These are phyloP conservation scores for Ophion obscuratus DNA, from an alignment of 2,888 invertebrate genomes.

Conservation along the genomic window DNA sequence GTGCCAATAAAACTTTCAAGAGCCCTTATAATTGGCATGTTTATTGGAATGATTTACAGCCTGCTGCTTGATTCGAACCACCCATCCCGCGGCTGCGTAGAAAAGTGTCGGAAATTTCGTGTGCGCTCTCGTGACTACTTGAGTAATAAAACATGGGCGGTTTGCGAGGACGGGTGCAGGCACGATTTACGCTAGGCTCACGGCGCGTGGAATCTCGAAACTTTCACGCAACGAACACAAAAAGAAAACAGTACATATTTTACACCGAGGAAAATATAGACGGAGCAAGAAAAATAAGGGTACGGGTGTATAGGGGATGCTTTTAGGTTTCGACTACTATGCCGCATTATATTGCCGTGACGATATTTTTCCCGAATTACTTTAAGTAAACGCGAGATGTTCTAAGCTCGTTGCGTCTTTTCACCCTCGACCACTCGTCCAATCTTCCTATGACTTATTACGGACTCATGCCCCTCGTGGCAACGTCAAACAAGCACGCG, in stretches of 20 bases:
- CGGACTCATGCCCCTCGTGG: not conserved
- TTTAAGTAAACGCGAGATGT: constrained; percentile 8
- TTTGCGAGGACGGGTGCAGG: constrained; percentile 10
- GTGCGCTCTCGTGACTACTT: constrained; percentile 21
- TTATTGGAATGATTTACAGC: constrained; percentile 46
- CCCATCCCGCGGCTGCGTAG: constrained; percentile 29
- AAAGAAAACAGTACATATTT: constrained; percentile 24
- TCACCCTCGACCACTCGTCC: not conserved
- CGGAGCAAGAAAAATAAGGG: constrained; percentile 26
- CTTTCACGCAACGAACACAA: constrained; percentile 58
- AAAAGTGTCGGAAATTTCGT: constrained; percentile 30
- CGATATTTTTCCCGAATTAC: constrained; percentile 68
- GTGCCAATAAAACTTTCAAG: constrained; percentile 35
- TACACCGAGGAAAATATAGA: constrained; percentile 1
- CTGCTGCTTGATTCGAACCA: constrained; percentile 31
- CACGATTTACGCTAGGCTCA: constrained; percentile 35
- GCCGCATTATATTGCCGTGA: constrained; percentile 47
- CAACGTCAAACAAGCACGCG: constrained; percentile 8
- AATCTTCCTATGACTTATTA: constrained; percentile 12
- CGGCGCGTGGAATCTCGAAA: constrained; percentile 51
- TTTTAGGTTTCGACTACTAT: constrained; percentile 35
- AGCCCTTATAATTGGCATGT: constrained; percentile 2
- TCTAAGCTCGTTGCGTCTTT: constrained; percentile 47
- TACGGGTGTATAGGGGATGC: constrained; percentile 6
- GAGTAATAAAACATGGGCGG: constrained; percentile 49